Evolutionary conservation across 2,113 vertebrate genomes (phyloP).

Genomic region (Pitta sordida): DNA sequence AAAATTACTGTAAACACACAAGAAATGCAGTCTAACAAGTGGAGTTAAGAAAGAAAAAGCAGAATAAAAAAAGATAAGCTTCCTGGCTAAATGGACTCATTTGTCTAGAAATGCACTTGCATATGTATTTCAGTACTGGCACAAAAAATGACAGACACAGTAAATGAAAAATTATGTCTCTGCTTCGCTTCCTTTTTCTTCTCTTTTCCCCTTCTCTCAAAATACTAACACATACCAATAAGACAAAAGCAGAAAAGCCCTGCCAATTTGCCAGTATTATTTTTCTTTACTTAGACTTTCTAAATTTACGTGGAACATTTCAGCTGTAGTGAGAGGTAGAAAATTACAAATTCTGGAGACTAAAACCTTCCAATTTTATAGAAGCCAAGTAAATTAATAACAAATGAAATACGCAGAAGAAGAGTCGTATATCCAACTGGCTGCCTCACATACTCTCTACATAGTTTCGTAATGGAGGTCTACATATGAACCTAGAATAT

Average conservation of each 20-base stretch:
- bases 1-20: neutral
- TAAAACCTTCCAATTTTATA: neutral
- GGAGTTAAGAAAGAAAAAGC: neutral
- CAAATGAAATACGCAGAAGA: neutral
- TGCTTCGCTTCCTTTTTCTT: neutral
- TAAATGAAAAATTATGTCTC: neutral
- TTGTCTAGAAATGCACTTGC: conserved; percentile 10
- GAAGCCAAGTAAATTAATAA: neutral
- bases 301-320: neutral
- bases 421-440: neutral
- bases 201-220: neutral
- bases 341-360: neutral
- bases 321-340: neutral
- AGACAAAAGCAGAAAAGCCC: neutral
- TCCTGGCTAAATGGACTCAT: conserved; percentile 4
- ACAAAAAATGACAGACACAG: neutral
- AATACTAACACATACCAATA: neutral
- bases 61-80: neutral
- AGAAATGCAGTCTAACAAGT: neutral
- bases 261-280: neutral
- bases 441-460: rapidly evolving
- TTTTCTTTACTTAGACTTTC: neutral
- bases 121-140: neutral
- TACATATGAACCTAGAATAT: neutral
- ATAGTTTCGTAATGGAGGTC: neutral